phyloP scores from a whole-genome alignment of 2,797 vertebrate species.

The Pempheris klunzingeri region DNA sequence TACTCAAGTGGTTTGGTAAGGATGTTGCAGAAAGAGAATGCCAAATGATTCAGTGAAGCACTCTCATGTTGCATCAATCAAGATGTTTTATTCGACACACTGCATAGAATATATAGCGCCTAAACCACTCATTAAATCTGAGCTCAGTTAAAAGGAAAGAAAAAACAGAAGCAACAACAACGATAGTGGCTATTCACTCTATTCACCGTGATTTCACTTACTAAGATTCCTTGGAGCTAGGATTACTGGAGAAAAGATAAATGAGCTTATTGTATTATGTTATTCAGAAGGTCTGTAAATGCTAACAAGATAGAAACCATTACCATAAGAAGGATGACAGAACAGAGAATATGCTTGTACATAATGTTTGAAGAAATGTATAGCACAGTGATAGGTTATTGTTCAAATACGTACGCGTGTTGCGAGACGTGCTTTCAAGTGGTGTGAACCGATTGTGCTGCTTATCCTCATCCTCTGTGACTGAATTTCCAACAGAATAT shows the following conservation, averaged over 20 bases:
- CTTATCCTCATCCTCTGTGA: not conserved
- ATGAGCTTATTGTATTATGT: slow-evolving; percentile 44
- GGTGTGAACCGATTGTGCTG: not conserved
- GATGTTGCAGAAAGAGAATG: slow-evolving; percentile 22
- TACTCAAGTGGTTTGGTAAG: slow-evolving; percentile 3
- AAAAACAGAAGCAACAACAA: not conserved
- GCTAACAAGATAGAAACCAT: slow-evolving; percentile 14
- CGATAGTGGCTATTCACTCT: slow-evolving; percentile 12
- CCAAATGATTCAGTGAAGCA: slow-evolving; percentile 24
- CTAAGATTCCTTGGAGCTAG: slow-evolving; percentile 36
- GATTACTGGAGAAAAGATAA: slow-evolving; percentile 54
- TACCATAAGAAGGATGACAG: not conserved
- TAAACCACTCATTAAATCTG: slow-evolving; percentile 25
- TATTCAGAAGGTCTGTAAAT: slow-evolving; percentile 51
- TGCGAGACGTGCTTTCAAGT: not conserved
- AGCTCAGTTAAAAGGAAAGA: slow-evolving; percentile 6
- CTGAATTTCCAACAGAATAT: not conserved
- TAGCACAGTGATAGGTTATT: not conserved
- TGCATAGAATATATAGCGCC: slow-evolving; percentile 4
- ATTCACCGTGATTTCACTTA: slow-evolving; percentile 42
- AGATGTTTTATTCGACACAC: slow-evolving; percentile 28
- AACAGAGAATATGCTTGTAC: not conserved
- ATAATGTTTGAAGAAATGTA: not conserved
- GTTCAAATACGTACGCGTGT: not conserved
- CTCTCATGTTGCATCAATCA: slow-evolving; percentile 43